These are phyloP conservation scores for Scolopax mira DNA, from an alignment of 2,113 vertebrate genomes.

Conservation along the genomic window DNA sequence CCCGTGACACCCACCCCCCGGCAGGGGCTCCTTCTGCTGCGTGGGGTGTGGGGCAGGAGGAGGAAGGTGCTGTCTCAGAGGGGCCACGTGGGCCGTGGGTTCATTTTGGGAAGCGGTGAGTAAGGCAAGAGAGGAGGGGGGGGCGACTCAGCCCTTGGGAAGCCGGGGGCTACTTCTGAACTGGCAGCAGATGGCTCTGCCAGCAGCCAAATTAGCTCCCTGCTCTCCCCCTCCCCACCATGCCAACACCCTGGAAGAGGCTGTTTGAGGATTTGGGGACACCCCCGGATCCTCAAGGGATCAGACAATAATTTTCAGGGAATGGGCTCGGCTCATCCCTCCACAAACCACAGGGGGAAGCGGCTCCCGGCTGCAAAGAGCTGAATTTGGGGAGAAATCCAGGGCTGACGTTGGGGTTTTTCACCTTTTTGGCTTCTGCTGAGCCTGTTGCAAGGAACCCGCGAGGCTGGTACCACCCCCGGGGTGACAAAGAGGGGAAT, in stretches of 20 bases:
- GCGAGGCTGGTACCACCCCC: rapidly evolving
- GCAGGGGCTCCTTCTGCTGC: background rate
- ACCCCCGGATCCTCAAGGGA: background rate
- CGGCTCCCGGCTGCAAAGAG: background rate
- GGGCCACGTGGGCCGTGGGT: background rate
- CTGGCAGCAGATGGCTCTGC: background rate
- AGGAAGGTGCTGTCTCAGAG: background rate
- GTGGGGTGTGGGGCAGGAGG: background rate
- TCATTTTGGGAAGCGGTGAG: background rate
- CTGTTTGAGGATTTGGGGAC: background rate
- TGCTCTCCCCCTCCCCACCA: background rate
- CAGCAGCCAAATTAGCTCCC: background rate
- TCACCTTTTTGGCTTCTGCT: background rate
- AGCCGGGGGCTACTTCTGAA: background rate
- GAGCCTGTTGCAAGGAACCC: background rate
- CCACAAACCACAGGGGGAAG: background rate
- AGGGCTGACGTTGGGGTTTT: background rate
- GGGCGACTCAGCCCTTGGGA: background rate
- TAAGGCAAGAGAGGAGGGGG: background rate
- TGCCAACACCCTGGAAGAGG: background rate
- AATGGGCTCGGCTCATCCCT: background rate
- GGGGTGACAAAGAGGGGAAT: background rate
- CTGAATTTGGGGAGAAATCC: no score
- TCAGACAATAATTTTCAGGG: background rate
- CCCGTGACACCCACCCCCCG: rapidly evolving